These are phyloP conservation scores for Asteroscopus sphinx DNA, from an alignment of 2,888 invertebrate species.

Conservation along the genomic window DNA sequence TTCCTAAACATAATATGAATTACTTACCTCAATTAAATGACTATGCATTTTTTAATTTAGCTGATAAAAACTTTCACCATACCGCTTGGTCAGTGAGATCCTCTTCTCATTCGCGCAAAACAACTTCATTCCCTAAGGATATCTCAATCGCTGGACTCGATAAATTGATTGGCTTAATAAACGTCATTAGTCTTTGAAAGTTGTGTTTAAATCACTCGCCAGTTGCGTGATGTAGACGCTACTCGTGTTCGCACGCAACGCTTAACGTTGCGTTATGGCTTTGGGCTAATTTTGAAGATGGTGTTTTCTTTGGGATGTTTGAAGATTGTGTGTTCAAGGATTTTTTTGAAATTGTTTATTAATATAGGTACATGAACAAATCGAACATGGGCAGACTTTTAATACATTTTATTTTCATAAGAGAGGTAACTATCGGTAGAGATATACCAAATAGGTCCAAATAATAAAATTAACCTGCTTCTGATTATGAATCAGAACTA, in stretches of 20 bases:
- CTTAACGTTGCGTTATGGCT: conserved; percentile 49
- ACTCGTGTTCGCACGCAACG: conserved; percentile 83
- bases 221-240: conserved; percentile 78
- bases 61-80: too few species aligned
- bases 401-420: too few species aligned
- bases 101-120: conserved; percentile 24
- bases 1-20: too few species aligned
- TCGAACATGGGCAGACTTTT: too few species aligned
- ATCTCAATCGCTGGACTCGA: conserved; percentile 83
- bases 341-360: neutral
- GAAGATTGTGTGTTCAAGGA: conserved; percentile 13
- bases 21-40: too few species aligned
- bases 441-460: too few species aligned
- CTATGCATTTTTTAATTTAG: too few species aligned
- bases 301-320: conserved; percentile 37
- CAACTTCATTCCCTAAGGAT: conserved; percentile 65
- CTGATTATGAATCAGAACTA: too few species aligned
- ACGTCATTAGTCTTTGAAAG: conserved; percentile 85
- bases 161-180: conserved; percentile 87
- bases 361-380: too few species aligned
- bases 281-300: conserved; percentile 53
- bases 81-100: too few species aligned
- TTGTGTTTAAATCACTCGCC: conserved; percentile 79
- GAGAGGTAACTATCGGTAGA: too few species aligned
- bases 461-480: too few species aligned